Evolutionary conservation across 2,888 invertebrate species (phyloP).

Genomic region (Herminia tarsipennalis): DNA sequence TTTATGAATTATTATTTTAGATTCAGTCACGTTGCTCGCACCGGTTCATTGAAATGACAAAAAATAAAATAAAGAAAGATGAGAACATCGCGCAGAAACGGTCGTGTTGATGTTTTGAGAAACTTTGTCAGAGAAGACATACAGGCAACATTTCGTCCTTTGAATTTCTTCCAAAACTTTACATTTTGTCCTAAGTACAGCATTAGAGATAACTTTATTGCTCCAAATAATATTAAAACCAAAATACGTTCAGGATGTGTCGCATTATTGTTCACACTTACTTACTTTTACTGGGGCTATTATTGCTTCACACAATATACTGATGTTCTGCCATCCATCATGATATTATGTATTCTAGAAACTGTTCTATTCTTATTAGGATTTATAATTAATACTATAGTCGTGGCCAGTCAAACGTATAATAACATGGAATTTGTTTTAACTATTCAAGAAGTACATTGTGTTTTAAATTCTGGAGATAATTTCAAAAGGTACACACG

Average conservation of each 20-base stretch:
- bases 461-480: neutral
- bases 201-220: conserved; percentile 6
- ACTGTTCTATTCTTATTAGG: neutral
- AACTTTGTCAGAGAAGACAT: conserved; percentile 5
- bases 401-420: neutral
- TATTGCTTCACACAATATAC: neutral
- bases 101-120: neutral
- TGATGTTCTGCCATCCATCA: neutral
- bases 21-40: too few species aligned
- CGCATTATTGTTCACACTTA: neutral
- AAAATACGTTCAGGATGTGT: neutral
- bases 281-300: neutral
- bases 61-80: neutral
- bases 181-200: conserved; percentile 3
- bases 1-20: too few species aligned
- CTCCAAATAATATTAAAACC: neutral
- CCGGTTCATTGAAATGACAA: neutral
- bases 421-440: conserved; percentile 6
- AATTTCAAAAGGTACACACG: neutral
- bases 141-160: conserved; percentile 11
- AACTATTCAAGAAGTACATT: conserved; percentile 7
- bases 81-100: neutral
- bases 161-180: conserved; percentile 5
- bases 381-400: neutral
- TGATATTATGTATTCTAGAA: neutral